A percentile compares a stretch with the other conserved stretches of the same genome.
phyloP scores from a whole-genome alignment of 1,140 invertebrate genomes.

The Euwallacea similis region DNA sequence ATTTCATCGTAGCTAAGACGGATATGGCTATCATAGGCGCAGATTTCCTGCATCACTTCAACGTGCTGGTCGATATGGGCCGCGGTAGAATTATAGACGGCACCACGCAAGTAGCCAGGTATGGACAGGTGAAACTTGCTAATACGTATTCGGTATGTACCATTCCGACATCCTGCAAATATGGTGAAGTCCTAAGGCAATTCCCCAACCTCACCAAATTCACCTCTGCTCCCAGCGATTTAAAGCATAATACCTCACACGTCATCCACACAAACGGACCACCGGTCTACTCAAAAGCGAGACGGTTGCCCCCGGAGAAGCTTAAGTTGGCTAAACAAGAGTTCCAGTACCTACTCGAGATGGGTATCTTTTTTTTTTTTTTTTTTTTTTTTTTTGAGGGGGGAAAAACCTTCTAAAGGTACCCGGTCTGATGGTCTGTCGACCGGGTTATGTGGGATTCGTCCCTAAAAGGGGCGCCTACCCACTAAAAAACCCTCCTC shows the following conservation, averaged over 20 bases:
- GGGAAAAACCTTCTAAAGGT: too few species aligned
- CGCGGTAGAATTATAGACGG: neutral
- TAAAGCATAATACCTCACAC: neutral
- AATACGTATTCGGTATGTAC: neutral
- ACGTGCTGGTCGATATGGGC: neutral
- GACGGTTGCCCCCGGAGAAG: conserved; percentile 7
- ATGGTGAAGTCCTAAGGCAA: neutral
- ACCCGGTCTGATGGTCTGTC: too few species aligned
- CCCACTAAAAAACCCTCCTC: too few species aligned
- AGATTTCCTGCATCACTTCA: neutral
- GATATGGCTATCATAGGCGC: neutral
- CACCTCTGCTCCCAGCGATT: neutral
- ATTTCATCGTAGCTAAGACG: neutral
- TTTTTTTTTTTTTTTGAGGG: too few species aligned
- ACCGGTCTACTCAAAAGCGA: neutral
- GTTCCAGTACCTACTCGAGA: neutral
- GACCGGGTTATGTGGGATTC: too few species aligned
- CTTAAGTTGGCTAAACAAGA: neutral
- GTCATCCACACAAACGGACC: neutral
- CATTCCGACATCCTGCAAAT: neutral
- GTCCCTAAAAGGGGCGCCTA: too few species aligned
- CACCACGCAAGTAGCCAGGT: neutral
- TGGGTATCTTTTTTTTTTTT: too few species aligned
- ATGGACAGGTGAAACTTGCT: neutral
- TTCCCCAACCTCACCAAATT: neutral